These are phyloP conservation scores for Ctenodactylus gundi DNA, from an alignment of 2,113 vertebrate genomes.

Conservation along the genomic window DNA sequence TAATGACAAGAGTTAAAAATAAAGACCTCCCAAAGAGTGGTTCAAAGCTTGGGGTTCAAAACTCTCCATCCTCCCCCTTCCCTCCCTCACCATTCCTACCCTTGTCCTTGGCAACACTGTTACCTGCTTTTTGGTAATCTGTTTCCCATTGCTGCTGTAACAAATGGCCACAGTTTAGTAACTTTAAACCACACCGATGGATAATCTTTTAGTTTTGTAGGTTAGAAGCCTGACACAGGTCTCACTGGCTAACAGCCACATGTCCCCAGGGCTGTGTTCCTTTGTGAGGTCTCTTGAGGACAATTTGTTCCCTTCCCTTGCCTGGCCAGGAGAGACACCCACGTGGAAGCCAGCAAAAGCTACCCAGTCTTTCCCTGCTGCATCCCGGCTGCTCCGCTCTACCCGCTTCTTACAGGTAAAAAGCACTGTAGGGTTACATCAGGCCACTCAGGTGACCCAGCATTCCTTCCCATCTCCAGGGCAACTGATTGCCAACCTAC, in stretches of 20 bases:
- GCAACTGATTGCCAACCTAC: background rate
- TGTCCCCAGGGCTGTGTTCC: background rate
- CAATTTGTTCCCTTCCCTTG: background rate
- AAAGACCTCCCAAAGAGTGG: too few species aligned
- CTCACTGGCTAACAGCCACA: background rate
- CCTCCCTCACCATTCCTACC: background rate
- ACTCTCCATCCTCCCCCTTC: background rate
- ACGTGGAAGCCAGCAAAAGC: background rate
- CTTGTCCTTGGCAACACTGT: background rate
- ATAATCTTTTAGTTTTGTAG: background rate
- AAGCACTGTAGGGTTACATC: background rate
- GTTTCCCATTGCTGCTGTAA: background rate
- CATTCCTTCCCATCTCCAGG: background rate
- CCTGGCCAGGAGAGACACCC: background rate
- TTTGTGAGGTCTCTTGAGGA: background rate
- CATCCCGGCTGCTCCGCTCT: background rate
- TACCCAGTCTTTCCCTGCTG: fast-evolving
- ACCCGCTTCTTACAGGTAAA: background rate
- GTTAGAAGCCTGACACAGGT: background rate
- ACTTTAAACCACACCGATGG: background rate
- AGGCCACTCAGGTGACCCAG: background rate
- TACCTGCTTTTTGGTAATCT: background rate
- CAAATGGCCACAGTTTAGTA: background rate
- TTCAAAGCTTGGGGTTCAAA: background rate
- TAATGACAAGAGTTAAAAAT: background rate